Evolutionary conservation across 2,797 vertebrate species (phyloP).

Genomic region (Gymnodraco acuticeps): DNA sequence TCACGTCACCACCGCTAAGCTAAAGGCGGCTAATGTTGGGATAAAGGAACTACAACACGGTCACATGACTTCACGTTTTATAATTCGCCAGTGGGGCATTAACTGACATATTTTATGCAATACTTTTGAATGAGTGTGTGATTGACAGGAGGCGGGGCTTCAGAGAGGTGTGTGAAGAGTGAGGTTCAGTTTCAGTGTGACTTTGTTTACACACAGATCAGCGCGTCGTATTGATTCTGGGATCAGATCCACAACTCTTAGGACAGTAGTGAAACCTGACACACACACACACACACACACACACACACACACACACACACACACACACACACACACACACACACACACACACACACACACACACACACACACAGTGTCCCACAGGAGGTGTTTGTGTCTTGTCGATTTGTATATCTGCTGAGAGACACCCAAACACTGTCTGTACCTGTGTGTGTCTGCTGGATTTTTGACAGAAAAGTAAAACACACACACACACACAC

Average conservation of each 20-base stretch:
- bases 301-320: slow-evolving; percentile 1
- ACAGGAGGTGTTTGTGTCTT: slow-evolving; percentile 21
- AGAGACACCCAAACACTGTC: slow-evolving; percentile 21
- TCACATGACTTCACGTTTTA: no score
- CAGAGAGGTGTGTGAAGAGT: neutral
- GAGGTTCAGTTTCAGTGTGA: neutral
- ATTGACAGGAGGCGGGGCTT: neutral
- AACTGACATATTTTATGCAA: no score
- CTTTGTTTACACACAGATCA: slow-evolving; percentile 37
- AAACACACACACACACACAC: no score
- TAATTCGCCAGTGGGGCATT: no score
- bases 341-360: slow-evolving; percentile 1
- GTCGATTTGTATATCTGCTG: slow-evolving; percentile 22
- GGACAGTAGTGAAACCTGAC: slow-evolving; percentile 43
- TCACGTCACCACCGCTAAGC: no score
- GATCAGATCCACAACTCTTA: slow-evolving; percentile 42
- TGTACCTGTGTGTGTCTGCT: neutral
- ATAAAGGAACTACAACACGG: no score
- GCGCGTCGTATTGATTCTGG: slow-evolving; percentile 38
- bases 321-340: neutral
- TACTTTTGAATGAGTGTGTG: no score
- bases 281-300: neutral
- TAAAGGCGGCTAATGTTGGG: no score
- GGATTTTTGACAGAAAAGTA: no score
- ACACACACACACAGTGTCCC: neutral